These are phyloP conservation scores for Mastomys natalensis DNA, from an alignment of 2,113 vertebrate species.

Conservation along the genomic window DNA sequence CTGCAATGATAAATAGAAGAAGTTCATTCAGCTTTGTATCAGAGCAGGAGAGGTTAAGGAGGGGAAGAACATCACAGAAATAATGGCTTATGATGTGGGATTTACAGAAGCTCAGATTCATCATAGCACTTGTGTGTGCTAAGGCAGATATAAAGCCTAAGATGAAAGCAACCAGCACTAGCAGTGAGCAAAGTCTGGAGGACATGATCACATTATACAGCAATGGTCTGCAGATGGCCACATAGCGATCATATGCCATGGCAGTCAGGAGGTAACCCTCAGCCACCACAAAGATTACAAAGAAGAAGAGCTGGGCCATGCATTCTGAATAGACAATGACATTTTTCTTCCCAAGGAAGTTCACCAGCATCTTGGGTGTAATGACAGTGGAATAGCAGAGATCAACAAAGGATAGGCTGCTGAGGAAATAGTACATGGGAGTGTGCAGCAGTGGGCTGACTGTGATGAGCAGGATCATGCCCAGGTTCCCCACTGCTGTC, in stretches of 20 bases:
- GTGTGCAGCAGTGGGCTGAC: background rate
- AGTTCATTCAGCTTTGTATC: slow-evolving; percentile 16
- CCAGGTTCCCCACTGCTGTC: background rate
- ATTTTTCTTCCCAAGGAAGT: slow-evolving; percentile 49
- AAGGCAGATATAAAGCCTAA: slow-evolving; percentile 34
- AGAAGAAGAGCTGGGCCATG: slow-evolving; percentile 68
- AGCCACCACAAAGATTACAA: slow-evolving; percentile 22
- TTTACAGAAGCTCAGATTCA: slow-evolving; percentile 50
- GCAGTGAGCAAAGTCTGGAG: background rate
- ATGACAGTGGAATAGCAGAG: slow-evolving; percentile 8
- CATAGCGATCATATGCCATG: slow-evolving; percentile 28
- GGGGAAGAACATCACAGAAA: slow-evolving; percentile 64
- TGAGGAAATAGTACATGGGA: slow-evolving; percentile 23
- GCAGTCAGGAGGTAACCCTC: slow-evolving; percentile 46
- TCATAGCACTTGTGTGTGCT: slow-evolving; percentile 10
- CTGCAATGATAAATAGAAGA: slow-evolving; percentile 60
- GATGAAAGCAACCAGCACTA: background rate
- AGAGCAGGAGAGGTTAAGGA: slow-evolving; percentile 59
- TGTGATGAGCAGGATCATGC: background rate
- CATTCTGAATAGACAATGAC: slow-evolving; percentile 11
- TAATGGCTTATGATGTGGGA: slow-evolving; percentile 42
- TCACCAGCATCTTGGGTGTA: slow-evolving; percentile 37
- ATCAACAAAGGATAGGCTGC: background rate
- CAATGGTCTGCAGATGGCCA: slow-evolving; percentile 25
- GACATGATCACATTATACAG: slow-evolving; percentile 37